phyloP scores from a whole-genome alignment of 2,113 vertebrate species.

The Antechinus flavipes region DNA sequence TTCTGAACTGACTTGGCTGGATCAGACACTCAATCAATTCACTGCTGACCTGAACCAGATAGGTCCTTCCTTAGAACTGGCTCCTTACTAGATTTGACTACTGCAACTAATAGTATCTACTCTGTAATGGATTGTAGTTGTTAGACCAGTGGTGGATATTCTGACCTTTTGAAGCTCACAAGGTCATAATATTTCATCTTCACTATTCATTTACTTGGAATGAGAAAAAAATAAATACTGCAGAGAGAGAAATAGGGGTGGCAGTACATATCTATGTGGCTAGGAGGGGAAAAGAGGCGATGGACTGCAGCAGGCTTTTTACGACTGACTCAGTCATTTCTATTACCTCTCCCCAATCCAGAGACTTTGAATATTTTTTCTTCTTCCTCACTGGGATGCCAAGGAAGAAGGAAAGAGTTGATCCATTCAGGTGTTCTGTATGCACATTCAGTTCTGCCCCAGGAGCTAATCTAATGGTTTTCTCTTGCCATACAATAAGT shows the following conservation, averaged over 20 bases:
- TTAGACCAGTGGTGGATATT: background rate
- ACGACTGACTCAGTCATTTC: background rate
- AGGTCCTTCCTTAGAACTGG: background rate
- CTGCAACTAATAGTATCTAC: background rate
- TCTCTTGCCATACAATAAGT: background rate
- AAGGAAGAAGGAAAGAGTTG: background rate
- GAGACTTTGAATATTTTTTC: background rate
- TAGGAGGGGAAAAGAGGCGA: background rate
- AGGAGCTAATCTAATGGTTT: background rate
- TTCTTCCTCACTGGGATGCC: background rate
- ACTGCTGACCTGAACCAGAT: background rate
- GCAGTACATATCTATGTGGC: background rate
- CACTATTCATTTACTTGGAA: background rate
- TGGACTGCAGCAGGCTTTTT: background rate
- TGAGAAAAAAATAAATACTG: background rate
- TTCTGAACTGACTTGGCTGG: background rate
- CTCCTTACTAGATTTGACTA: background rate
- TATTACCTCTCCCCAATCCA: background rate
- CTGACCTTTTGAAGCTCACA: background rate
- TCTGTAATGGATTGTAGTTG: background rate
- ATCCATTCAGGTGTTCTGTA: background rate
- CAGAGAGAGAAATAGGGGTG: background rate
- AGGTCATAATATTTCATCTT: background rate
- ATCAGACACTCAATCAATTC: background rate
- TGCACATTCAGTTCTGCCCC: background rate